phyloP scores from a whole-genome alignment of 2,797 vertebrate species.

The Liparis tanakae region DNA sequence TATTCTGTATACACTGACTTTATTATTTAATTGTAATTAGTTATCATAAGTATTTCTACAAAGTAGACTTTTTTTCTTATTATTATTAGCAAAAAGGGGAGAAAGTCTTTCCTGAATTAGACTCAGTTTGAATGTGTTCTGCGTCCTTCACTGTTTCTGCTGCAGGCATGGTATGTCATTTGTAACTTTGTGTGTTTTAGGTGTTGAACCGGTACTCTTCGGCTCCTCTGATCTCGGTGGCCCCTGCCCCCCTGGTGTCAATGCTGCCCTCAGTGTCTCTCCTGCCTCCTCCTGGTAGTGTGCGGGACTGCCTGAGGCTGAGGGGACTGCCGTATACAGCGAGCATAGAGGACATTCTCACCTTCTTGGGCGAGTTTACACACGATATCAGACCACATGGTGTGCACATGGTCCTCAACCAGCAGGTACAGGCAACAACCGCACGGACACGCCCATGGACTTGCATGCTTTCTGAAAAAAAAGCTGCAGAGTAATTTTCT shows the following conservation, averaged over 20 bases:
- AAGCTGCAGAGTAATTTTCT: conserved; percentile 1
- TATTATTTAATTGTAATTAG: background rate
- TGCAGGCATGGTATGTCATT: conserved; percentile 8
- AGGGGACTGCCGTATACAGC: conserved; percentile 94
- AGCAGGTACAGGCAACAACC: conserved; percentile 85
- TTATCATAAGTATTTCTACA: background rate
- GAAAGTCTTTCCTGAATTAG: background rate
- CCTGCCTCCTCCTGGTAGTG: conserved; percentile 82
- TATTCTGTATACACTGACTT: background rate
- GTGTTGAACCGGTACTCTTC: conserved; percentile 95
- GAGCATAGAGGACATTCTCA: conserved; percentile 95
- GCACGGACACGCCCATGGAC: conserved; percentile 41
- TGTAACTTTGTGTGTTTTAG: conserved; percentile 71
- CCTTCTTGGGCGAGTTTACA: conserved; percentile 94
- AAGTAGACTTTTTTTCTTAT: background rate
- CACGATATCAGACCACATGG: conserved; percentile 93
- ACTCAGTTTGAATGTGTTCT: background rate
- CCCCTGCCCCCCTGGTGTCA: conserved; percentile 82
- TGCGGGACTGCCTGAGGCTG: conserved; percentile 92
- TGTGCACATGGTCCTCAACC: conserved; percentile 98
- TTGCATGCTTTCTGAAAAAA: conserved; percentile 13
- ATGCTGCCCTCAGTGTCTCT: conserved; percentile 88
- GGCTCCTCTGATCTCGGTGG: conserved; percentile 88
- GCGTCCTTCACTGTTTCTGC: conserved; percentile 3
- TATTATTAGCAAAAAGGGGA: background rate